A percentile compares a stretch with the other conserved stretches of the same genome.
These are phyloP conservation scores for Butastur rufipennis DNA, from an alignment of 2,113 vertebrate species.

Conservation along the genomic window DNA sequence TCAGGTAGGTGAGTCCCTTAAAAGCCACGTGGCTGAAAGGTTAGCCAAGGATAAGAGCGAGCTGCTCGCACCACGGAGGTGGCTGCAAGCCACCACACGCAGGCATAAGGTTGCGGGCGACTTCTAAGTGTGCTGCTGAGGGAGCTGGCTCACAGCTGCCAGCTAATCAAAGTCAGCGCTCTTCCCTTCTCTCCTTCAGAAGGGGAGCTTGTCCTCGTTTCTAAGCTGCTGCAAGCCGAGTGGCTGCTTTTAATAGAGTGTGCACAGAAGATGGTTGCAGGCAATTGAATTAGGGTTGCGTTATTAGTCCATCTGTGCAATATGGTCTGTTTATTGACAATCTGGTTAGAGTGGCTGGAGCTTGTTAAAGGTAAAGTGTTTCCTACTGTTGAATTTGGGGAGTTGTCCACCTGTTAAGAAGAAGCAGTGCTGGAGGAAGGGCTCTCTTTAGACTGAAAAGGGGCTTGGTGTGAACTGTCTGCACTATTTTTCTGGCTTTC, in stretches of 20 bases:
- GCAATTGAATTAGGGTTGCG: constrained; percentile 67
- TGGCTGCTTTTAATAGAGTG: constrained; percentile 68
- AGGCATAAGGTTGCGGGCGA: not conserved
- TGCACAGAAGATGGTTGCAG: constrained; percentile 63
- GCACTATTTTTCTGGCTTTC: not conserved
- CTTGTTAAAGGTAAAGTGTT: constrained; percentile 61
- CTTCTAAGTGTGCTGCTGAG: not conserved
- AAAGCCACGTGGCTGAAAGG: not conserved
- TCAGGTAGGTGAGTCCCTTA: not conserved
- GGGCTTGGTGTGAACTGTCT: not conserved
- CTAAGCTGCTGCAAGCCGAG: constrained; percentile 38
- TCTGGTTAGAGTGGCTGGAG: constrained; percentile 61
- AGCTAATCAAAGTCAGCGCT: not conserved
- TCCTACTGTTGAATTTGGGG: constrained; percentile 20
- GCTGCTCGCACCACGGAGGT: not conserved
- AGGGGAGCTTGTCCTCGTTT: constrained; percentile 46
- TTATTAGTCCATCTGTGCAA: constrained; percentile 72
- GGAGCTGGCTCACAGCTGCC: constrained; percentile 1
- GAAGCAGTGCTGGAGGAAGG: not conserved
- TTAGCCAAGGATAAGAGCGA: not conserved
- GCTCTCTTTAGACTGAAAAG: not conserved
- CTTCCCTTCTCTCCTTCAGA: constrained; percentile 27
- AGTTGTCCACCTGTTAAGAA: constrained; percentile 7
- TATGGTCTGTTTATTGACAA: constrained; percentile 65
- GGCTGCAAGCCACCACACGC: not conserved